These are phyloP conservation scores for Mormyrus hasselquistii DNA, from an alignment of 2,797 vertebrate genomes.

Conservation along the genomic window DNA sequence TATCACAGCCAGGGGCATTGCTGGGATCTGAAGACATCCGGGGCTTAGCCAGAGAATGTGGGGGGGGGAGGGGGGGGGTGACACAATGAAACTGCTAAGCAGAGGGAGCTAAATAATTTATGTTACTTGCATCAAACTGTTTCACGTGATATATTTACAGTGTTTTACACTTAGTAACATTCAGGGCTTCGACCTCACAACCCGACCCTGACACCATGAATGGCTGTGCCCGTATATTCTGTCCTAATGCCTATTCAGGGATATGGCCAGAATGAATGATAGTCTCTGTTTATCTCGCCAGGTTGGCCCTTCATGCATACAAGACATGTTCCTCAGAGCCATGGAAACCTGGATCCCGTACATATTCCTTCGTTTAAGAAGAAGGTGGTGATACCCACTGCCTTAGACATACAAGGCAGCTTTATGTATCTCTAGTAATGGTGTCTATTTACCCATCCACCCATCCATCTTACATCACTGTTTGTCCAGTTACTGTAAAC, in stretches of 20 bases:
- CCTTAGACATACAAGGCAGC: background rate
- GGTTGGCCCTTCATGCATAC: background rate
- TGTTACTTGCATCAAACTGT: background rate
- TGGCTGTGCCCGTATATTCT: background rate
- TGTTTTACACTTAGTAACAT: background rate
- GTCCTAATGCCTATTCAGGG: background rate
- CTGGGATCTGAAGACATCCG: background rate
- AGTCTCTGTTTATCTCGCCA: background rate
- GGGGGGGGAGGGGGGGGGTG: background rate
- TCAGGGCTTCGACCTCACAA: background rate
- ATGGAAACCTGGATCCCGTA: background rate
- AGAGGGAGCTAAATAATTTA: background rate
- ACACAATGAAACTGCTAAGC: background rate
- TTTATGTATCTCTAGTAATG: background rate
- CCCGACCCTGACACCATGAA: background rate
- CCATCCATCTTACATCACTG: background rate
- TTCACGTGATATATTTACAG: background rate
- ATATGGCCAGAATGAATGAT: background rate
- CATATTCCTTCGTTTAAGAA: background rate
- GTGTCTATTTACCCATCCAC: background rate
- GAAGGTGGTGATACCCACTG: too few relatives aligned
- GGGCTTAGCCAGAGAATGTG: background rate
- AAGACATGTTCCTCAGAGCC: background rate
- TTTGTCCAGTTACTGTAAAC: background rate
- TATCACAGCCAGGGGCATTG: background rate